phyloP scores from a whole-genome alignment of 2,113 vertebrate species.

The Ctenodactylus gundi region DNA sequence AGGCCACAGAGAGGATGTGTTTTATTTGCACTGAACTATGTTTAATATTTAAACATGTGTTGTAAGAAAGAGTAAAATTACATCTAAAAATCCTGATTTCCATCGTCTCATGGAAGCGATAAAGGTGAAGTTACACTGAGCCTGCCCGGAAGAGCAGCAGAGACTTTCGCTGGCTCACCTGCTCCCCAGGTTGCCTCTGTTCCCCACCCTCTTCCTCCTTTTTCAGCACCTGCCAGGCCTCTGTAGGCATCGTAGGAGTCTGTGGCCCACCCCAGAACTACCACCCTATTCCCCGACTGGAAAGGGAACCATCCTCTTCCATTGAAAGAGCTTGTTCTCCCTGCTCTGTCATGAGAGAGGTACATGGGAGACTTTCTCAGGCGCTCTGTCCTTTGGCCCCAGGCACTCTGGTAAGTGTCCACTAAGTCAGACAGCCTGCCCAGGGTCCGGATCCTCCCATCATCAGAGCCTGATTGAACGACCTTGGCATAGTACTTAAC shows the following conservation, averaged over 20 bases:
- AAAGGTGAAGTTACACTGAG: background rate
- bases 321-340: no score
- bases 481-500: background rate
- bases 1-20: background rate
- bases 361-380: background rate
- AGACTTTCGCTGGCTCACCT: background rate
- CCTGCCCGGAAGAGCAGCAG: fast-evolving
- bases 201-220: no score
- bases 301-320: no score
- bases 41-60: slow-evolving; percentile 45
- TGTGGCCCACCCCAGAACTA: background rate
- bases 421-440: background rate
- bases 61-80: background rate
- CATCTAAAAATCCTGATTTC: background rate
- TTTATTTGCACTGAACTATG: background rate
- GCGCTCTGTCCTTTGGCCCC: background rate
- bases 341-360: no score
- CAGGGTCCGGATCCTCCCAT: background rate
- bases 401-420: no score
- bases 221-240: background rate
- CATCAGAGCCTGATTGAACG: background rate
- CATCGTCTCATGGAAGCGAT: background rate
- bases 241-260: background rate
- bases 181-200: background rate
- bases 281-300: background rate